These are phyloP conservation scores for Aleadryas rufinucha DNA, from an alignment of 2,113 vertebrate species.

Conservation along the genomic window DNA sequence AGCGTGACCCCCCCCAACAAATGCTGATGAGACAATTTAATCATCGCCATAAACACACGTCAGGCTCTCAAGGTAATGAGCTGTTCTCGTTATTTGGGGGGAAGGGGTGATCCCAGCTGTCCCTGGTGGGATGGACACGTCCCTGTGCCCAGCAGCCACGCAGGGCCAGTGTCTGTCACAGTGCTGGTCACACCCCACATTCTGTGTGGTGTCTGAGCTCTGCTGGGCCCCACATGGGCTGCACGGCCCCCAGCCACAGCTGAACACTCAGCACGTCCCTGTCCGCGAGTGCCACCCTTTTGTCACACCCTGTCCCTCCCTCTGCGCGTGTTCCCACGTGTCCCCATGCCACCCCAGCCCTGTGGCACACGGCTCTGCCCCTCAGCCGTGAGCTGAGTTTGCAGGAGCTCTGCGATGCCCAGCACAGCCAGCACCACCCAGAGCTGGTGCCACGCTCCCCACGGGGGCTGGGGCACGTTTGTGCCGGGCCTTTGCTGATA, in stretches of 20 bases:
- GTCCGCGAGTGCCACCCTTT: not conserved
- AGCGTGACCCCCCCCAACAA: not conserved
- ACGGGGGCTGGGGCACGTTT: not conserved
- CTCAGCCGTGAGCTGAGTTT: accelerated
- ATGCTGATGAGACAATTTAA: not conserved
- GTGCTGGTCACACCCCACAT: accelerated
- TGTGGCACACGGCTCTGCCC: accelerated
- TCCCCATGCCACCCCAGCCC: not conserved
- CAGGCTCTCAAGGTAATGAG: not conserved
- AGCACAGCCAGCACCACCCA: not conserved
- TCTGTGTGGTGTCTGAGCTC: accelerated
- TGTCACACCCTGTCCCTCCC: not conserved
- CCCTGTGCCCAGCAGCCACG: not conserved
- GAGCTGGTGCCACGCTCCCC: not conserved
- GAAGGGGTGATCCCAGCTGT: not conserved
- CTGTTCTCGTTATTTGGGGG: accelerated
- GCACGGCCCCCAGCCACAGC: accelerated
- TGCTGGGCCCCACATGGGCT: accelerated
- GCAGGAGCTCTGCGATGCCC: not conserved
- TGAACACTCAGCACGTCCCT: accelerated
- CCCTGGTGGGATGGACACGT: not conserved
- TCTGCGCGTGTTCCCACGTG: accelerated
- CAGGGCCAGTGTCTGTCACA: not conserved
- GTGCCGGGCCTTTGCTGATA: not conserved
- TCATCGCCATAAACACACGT: not conserved